Conservation (phyloP, 2,888 invertebrate genomes). For the Drosophila villosipedis region DNA sequence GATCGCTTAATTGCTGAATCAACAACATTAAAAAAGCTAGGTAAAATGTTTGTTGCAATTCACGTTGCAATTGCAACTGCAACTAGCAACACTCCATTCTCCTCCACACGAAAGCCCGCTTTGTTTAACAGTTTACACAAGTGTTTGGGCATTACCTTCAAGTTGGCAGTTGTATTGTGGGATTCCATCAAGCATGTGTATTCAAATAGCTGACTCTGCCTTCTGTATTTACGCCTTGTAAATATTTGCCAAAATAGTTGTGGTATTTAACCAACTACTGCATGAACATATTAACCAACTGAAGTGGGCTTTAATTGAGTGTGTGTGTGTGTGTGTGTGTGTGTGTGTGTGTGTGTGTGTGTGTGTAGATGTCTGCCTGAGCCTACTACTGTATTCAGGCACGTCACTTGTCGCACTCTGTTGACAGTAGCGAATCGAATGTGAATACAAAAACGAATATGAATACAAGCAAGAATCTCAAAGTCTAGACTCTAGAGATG, state of each 20-base stretch:
- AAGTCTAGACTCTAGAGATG: slow-evolving; percentile 16
- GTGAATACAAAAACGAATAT: slow-evolving; percentile 11
- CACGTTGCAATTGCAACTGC: slow-evolving; percentile 22
- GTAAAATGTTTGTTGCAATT: not conserved
- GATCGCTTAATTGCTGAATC: not conserved
- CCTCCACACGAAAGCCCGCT: not conserved
- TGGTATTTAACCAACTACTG: slow-evolving; percentile 60
- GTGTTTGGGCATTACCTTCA: slow-evolving; percentile 52
- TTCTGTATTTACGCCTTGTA: slow-evolving; percentile 45
- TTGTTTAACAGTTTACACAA: slow-evolving; percentile 45
- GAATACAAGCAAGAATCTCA: slow-evolving; percentile 16
- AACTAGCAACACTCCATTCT: not conserved
- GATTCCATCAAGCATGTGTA: slow-evolving; percentile 20
- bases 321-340: slow-evolving; percentile 3
- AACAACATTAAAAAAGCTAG: too few species aligned
- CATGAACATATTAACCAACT: slow-evolving; percentile 38
- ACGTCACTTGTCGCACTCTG: slow-evolving; percentile 16
- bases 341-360: slow-evolving; percentile 1
- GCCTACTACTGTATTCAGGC: slow-evolving; percentile 9
- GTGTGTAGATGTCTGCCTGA: slow-evolving; percentile 9
- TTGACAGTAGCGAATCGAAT: slow-evolving; percentile 15
- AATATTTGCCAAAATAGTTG: slow-evolving; percentile 66
- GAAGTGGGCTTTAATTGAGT: slow-evolving; percentile 2
- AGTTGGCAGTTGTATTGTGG: slow-evolving; percentile 12
- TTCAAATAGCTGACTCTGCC: slow-evolving; percentile 29